These are phyloP conservation scores for Linyphia triangularis DNA, from an alignment of 2,888 invertebrate genomes.

Conservation along the genomic window DNA sequence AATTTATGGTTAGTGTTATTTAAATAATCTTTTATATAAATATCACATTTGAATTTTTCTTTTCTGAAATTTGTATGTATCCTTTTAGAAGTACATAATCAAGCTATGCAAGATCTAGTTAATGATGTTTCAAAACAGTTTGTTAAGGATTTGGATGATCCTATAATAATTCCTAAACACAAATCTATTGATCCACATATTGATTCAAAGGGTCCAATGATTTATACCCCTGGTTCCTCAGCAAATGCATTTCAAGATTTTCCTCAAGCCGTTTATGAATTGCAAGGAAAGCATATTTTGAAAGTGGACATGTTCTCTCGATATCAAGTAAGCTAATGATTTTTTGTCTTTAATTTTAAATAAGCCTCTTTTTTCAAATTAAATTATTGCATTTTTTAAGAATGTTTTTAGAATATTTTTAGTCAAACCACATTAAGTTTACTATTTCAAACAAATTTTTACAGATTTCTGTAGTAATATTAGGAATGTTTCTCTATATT, in stretches of 20 bases:
- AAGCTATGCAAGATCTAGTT: conserved; percentile 64
- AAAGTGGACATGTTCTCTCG: conserved; percentile 92
- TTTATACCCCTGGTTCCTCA: conserved; percentile 26
- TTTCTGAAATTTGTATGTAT: too few species aligned
- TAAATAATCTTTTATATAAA: too few species aligned
- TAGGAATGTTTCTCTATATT: too few species aligned
- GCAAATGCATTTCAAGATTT: neutral
- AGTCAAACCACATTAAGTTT: neutral
- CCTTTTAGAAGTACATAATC: conserved; percentile 46
- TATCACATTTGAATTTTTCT: too few species aligned
- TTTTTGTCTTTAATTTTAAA: conserved; percentile 11
- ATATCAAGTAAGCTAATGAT: conserved; percentile 81
- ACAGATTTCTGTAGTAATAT: too few species aligned
- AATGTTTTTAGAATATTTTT: neutral
- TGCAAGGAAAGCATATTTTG: conserved; percentile 89
- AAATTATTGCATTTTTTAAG: neutral
- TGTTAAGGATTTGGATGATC: conserved; percentile 59
- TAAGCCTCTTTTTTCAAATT: neutral
- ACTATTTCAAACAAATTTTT: too few species aligned
- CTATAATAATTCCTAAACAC: conserved; percentile 39
- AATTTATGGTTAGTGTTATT: too few species aligned
- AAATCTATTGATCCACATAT: conserved; percentile 60
- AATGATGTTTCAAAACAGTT: conserved; percentile 59
- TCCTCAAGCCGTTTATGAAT: conserved; percentile 68
- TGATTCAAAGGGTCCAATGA: conserved; percentile 49